Conservation (phyloP, 1,140 invertebrate species). For the Polyergus mexicanus region DNA sequence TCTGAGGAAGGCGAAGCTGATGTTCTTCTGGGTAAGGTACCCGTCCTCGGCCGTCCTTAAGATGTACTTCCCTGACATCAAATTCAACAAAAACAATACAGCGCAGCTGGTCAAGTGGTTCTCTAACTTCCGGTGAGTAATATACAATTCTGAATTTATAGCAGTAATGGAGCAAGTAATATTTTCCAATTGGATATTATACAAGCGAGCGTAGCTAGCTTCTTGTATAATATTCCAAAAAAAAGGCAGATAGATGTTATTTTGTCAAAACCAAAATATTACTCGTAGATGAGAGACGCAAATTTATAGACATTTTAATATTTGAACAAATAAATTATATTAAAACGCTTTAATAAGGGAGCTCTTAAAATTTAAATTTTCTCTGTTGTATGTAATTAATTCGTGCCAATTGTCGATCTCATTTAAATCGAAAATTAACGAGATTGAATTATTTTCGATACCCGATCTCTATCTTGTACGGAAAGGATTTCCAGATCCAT, state of each 20-base stretch:
- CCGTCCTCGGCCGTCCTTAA: constrained; percentile 99
- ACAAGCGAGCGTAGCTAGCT: neutral
- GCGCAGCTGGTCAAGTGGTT: constrained; percentile 99
- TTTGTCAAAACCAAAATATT: neutral
- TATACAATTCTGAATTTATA: constrained; percentile 45
- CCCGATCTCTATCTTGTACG: neutral
- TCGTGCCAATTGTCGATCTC: neutral
- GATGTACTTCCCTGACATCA: constrained; percentile 99
- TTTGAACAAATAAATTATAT: neutral
- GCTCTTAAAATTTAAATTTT: neutral
- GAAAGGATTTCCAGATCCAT: constrained; percentile 9
- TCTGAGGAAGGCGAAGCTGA: constrained; percentile 99
- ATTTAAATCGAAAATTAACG: neutral
- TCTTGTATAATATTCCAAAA: constrained; percentile 8
- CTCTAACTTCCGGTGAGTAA: constrained; percentile 99
- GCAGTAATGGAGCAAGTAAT: neutral
- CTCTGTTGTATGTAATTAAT: neutral
- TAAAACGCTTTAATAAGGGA: neutral
- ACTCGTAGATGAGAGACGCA: neutral
- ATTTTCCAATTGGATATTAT: neutral
- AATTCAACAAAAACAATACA: constrained; percentile 99
- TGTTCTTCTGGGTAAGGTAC: constrained; percentile 99
- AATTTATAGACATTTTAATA: neutral
- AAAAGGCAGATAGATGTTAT: neutral
- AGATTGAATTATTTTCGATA: constrained; percentile 3